phyloP scores from a whole-genome alignment of 2,888 invertebrate genomes.

The Molorchus minor region DNA sequence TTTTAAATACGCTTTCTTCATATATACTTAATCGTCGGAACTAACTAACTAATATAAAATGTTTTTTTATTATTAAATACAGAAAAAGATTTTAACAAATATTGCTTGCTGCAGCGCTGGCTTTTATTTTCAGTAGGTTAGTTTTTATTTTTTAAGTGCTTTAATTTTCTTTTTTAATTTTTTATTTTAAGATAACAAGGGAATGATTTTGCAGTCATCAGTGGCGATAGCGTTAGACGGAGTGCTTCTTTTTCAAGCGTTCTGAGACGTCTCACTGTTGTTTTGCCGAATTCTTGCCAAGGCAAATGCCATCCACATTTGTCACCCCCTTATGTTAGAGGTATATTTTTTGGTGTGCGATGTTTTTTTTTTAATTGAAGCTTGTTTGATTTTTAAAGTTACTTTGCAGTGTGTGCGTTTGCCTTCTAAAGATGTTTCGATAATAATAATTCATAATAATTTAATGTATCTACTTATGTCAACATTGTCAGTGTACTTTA shows the following conservation, averaged over 20 bases:
- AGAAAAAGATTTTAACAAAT: too few relatives aligned
- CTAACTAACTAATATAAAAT: too few relatives aligned
- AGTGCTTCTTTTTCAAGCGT: constrained; percentile 57
- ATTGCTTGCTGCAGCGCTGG: too few relatives aligned
- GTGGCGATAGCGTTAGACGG: constrained; percentile 57
- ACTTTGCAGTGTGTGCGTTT: constrained; percentile 4
- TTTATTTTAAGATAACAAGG: constrained; percentile 60
- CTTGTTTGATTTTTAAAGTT: constrained; percentile 20
- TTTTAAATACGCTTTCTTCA: too few relatives aligned
- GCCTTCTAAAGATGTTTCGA: too few relatives aligned
- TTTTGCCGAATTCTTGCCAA: constrained; percentile 77
- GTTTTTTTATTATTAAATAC: too few relatives aligned
- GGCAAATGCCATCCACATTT: constrained; percentile 72
- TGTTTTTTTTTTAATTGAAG: constrained; percentile 26
- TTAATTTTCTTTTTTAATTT: constrained; percentile 53
- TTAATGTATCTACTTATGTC: too few relatives aligned
- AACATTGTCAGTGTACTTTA: too few relatives aligned
- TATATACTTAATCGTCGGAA: too few relatives aligned
- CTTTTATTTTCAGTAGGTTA: constrained; percentile 30
- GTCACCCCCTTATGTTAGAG: constrained; percentile 75
- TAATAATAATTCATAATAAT: too few relatives aligned
- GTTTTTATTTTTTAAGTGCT: constrained; percentile 47
- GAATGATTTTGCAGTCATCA: constrained; percentile 62
- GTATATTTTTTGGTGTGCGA: constrained; percentile 62
- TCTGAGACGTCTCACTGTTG: constrained; percentile 67